Conservation (phyloP, 2,113 vertebrate species). For the Podarcis cretensis region DNA sequence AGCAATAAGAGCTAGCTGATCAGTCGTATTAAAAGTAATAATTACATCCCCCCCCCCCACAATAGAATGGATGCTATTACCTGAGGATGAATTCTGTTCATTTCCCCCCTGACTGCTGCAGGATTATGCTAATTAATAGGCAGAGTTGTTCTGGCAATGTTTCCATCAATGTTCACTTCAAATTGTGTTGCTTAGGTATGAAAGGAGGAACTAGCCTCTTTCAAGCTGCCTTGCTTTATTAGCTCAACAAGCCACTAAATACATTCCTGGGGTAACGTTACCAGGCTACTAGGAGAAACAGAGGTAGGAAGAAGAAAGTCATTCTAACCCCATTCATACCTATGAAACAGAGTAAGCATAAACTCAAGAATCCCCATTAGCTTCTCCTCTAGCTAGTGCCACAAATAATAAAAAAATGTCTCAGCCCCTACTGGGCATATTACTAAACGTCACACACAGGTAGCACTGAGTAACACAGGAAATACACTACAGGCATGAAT, state of each 20-base stretch:
- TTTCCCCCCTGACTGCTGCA: background rate
- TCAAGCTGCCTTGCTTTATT: background rate
- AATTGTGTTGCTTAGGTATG: background rate
- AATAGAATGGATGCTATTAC: slow-evolving; percentile 44
- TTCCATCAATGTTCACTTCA: background rate
- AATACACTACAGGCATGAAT: background rate
- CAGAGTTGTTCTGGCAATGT: background rate
- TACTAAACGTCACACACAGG: background rate
- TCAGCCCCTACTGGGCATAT: background rate
- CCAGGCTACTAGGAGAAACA: slow-evolving; percentile 69
- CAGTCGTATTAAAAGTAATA: background rate
- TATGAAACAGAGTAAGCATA: background rate
- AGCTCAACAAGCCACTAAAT: background rate
- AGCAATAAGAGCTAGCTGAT: background rate
- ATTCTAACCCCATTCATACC: accelerated
- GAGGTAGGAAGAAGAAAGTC: background rate
- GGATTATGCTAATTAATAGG: background rate
- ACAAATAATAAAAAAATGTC: background rate
- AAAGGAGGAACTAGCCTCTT: background rate
- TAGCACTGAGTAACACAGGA: background rate
- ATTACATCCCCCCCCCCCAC: background rate
- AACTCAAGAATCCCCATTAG: accelerated
- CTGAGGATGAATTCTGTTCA: slow-evolving; percentile 72
- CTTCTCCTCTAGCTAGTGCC: accelerated
- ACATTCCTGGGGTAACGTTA: slow-evolving; percentile 22